Evolutionary conservation across 2,888 invertebrate species (phyloP).

Genomic region (Cancer borealis): DNA sequence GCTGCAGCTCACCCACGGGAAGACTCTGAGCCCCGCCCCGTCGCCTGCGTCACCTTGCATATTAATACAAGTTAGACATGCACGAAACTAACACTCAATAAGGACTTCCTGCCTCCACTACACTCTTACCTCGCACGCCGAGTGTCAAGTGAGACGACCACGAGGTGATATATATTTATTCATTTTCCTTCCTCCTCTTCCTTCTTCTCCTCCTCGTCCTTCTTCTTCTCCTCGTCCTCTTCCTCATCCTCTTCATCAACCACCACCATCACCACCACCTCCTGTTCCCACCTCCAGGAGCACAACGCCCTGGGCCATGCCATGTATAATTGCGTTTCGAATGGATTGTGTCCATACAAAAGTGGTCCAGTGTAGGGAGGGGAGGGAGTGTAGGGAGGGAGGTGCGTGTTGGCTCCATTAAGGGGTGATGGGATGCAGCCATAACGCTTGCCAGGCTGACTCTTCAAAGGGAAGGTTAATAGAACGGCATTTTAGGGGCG

Average conservation of each 20-base stretch:
- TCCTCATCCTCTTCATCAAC: not conserved
- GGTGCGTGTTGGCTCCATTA: not conserved
- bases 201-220: not conserved
- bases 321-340: conserved; percentile 29
- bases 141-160: not conserved
- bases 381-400: not conserved
- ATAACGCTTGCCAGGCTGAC: not conserved
- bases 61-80: not conserved
- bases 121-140: not conserved
- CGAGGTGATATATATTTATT: not conserved
- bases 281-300: not conserved
- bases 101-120: not conserved
- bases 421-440: not conserved
- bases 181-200: not conserved
- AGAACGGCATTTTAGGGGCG: not conserved
- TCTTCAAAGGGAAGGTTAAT: conserved; percentile 20
- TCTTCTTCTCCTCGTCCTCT: not conserved
- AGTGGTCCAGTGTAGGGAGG: not conserved
- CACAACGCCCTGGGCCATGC: not conserved
- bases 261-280: not conserved
- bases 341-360: conserved; percentile 35
- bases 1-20: not conserved
- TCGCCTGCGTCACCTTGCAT: not conserved
- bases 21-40: not conserved
- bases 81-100: not conserved